A percentile compares a stretch with the other conserved stretches of the same genome.
These are phyloP conservation scores for Calliopum simillimum DNA, from an alignment of 2,888 invertebrate species.

Conservation along the genomic window DNA sequence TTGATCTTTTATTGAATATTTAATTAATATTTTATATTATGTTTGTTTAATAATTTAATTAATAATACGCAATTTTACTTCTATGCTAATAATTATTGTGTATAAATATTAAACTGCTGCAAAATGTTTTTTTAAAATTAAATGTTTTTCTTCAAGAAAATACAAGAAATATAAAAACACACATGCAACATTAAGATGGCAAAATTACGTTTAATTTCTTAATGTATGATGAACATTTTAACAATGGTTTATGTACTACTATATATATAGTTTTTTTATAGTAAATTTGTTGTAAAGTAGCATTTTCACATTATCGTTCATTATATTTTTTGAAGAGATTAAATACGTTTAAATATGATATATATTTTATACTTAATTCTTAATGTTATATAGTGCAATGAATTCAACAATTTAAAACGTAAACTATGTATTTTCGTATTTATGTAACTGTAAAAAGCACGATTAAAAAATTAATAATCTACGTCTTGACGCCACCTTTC, in stretches of 20 bases:
- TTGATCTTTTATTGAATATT: slow-evolving; percentile 25
- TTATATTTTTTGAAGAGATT: background rate
- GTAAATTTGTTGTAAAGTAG: background rate
- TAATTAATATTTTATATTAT: slow-evolving; percentile 25
- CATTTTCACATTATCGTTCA: background rate
- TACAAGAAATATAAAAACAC: background rate
- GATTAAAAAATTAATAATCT: no score
- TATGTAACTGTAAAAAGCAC: no score
- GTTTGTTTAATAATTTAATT: slow-evolving; percentile 21
- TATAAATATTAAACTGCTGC: slow-evolving; percentile 3
- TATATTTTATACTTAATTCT: background rate
- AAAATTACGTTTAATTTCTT: slow-evolving; percentile 3
- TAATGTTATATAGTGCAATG: slow-evolving; percentile 17
- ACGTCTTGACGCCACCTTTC: no score
- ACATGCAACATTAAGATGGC: slow-evolving; percentile 19
- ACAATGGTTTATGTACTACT: slow-evolving; percentile 5
- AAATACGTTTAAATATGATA: background rate
- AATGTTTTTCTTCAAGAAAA: slow-evolving; percentile 17
- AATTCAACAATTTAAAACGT: slow-evolving; percentile 17
- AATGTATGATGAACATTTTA: slow-evolving; percentile 7
- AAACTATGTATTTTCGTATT: no score
- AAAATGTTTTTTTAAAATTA: background rate
- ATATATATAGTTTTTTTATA: background rate
- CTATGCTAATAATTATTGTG: slow-evolving; percentile 2
- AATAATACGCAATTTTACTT: slow-evolving; percentile 22